These are phyloP conservation scores for Parapristionchus giblindavisi DNA, from an alignment of 2,888 invertebrate species.

Conservation along the genomic window DNA sequence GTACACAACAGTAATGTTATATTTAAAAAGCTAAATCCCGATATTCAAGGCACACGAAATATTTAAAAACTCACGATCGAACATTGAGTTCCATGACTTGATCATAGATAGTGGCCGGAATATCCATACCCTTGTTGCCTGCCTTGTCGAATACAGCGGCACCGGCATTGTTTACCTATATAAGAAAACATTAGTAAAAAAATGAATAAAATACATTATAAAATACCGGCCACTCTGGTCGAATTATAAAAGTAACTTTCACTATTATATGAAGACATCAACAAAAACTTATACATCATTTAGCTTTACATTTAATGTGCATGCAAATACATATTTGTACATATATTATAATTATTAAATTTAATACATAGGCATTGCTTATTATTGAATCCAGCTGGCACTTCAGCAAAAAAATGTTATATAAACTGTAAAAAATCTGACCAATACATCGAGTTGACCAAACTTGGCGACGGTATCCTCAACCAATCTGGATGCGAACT, in stretches of 20 bases:
- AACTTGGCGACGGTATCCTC: slow-evolving; percentile 25
- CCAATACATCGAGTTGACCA: slow-evolving; percentile 27
- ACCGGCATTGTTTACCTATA: slow-evolving; percentile 36
- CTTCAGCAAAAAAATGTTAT: neutral
- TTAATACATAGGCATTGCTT: neutral
- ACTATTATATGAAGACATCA: too few relatives aligned
- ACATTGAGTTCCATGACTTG: slow-evolving; percentile 21
- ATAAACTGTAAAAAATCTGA: slow-evolving; percentile 5
- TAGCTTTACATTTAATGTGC: too few relatives aligned
- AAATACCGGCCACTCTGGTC: neutral
- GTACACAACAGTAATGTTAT: neutral
- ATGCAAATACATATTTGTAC: too few relatives aligned
- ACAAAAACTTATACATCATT: too few relatives aligned
- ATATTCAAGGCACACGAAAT: neutral
- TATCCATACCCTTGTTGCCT: neutral
- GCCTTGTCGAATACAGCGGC: neutral
- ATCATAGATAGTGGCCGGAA: slow-evolving; percentile 5
- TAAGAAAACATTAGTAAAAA: neutral
- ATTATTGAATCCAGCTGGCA: neutral
- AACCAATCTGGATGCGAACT: slow-evolving; percentile 18
- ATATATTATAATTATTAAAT: too few relatives aligned
- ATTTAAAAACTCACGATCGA: slow-evolving; percentile 24
- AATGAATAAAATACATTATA: neutral
- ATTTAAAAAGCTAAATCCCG: neutral
- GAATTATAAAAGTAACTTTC: too few relatives aligned